Conservation (phyloP, 2,113 vertebrate genomes). For the Microcebus murinus region DNA sequence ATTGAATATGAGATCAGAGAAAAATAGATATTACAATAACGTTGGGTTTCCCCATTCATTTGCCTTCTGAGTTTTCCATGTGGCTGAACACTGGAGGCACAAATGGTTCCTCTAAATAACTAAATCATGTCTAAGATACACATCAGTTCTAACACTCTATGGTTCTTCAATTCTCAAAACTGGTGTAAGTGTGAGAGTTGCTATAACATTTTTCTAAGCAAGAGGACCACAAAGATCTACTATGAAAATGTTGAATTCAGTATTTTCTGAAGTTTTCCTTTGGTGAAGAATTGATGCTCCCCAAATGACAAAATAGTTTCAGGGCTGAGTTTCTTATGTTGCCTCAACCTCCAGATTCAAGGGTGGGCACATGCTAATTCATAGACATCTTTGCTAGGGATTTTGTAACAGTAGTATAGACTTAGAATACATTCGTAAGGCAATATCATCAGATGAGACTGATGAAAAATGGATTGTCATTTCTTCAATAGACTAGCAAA, state of each 20-base stretch:
- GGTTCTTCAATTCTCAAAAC: constrained; percentile 43
- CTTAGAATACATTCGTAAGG: not conserved
- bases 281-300: not conserved
- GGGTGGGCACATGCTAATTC: not conserved
- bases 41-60: not conserved
- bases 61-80: not conserved
- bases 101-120: not conserved
- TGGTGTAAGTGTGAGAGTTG: not conserved
- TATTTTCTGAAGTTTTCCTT: constrained; percentile 50
- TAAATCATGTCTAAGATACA: not conserved
- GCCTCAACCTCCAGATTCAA: constrained; percentile 22
- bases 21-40: not conserved
- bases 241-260: constrained; percentile 16
- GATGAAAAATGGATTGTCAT: constrained; percentile 53
- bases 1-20: not conserved
- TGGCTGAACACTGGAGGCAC: not conserved
- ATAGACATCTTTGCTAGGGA: not conserved
- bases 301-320: constrained; percentile 8
- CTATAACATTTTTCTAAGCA: constrained; percentile 32
- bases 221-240: constrained; percentile 28
- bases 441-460: constrained; percentile 22
- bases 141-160: not conserved
- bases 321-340: not conserved
- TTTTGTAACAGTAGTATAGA: constrained; percentile 3
- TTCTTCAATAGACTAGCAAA: constrained; percentile 40